Evolutionary conservation across 2,797 vertebrate species (phyloP).

Genomic region (Halcyon badia): DNA sequence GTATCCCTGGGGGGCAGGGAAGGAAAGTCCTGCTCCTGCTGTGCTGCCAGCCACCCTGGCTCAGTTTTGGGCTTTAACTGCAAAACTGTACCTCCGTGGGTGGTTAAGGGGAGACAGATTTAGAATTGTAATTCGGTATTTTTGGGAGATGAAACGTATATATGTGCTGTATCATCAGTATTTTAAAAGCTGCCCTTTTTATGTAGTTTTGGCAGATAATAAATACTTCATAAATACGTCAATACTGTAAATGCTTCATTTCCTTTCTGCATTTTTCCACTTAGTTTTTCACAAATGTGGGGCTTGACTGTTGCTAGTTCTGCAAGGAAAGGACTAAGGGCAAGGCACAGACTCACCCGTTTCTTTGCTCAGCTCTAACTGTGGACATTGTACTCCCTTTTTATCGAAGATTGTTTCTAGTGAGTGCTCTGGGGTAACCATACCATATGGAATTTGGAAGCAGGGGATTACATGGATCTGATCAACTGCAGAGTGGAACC

Average conservation of each 20-base stretch:
- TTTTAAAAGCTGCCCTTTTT: background rate
- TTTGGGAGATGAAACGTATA: background rate
- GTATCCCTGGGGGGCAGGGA: background rate
- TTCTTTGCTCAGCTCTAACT: background rate
- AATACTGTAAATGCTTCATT: constrained; percentile 1
- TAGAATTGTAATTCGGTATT: background rate
- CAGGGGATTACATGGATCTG: background rate
- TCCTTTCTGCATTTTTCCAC: background rate
- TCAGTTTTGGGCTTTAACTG: background rate
- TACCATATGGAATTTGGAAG: background rate
- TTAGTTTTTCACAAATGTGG: background rate
- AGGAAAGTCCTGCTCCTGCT: background rate
- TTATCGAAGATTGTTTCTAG: background rate
- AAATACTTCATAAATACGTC: constrained; percentile 28
- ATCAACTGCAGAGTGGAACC: background rate
- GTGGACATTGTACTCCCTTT: background rate
- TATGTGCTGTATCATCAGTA: background rate
- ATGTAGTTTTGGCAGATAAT: background rate
- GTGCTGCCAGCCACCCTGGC: background rate
- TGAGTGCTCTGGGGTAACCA: background rate
- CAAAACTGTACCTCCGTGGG: background rate
- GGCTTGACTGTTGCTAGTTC: background rate
- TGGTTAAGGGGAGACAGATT: background rate
- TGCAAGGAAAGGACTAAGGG: background rate
- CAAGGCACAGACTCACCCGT: background rate